Conservation (phyloP, 2,113 vertebrate species). For the Oryzias melastigma region DNA sequence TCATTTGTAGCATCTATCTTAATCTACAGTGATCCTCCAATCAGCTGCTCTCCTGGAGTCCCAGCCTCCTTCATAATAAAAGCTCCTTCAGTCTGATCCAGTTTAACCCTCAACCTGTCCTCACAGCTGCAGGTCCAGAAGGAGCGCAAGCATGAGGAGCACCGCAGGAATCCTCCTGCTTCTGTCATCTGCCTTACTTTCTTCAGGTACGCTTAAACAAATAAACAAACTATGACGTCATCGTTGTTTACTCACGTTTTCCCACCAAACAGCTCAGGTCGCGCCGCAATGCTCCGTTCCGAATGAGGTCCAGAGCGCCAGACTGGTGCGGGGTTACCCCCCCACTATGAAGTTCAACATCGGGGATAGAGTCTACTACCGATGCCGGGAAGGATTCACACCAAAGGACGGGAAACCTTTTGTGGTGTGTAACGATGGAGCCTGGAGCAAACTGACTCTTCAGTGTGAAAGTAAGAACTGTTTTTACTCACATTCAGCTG, state of each 20-base stretch:
- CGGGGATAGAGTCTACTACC: slow-evolving; percentile 37
- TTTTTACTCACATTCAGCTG: not conserved
- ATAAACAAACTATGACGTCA: not conserved
- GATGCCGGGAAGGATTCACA: slow-evolving; percentile 28
- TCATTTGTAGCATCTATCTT: too few species aligned
- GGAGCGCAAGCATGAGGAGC: slow-evolving; percentile 23
- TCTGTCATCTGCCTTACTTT: slow-evolving; percentile 6
- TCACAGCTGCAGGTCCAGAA: not conserved
- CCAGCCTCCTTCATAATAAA: slow-evolving; percentile 30
- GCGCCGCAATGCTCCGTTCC: slow-evolving; percentile 27
- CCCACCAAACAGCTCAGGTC: slow-evolving; percentile 5
- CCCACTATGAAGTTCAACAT: slow-evolving; percentile 7
- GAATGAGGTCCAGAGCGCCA: slow-evolving; percentile 4
- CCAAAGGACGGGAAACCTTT: not conserved
- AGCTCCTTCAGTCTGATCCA: not conserved
- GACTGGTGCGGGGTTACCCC: not conserved
- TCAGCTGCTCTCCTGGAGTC: too few species aligned
- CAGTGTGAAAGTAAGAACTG: slow-evolving; percentile 59
- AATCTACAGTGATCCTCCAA: too few species aligned
- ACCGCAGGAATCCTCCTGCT: slow-evolving; percentile 10
- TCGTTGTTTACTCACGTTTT: not conserved
- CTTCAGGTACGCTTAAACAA: slow-evolving; percentile 47
- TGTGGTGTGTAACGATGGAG: slow-evolving; percentile 26
- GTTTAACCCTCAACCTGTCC: too few species aligned
- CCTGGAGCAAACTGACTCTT: slow-evolving; percentile 53